phyloP scores from a whole-genome alignment of 2,113 vertebrate genomes.

The Caretta caretta region DNA sequence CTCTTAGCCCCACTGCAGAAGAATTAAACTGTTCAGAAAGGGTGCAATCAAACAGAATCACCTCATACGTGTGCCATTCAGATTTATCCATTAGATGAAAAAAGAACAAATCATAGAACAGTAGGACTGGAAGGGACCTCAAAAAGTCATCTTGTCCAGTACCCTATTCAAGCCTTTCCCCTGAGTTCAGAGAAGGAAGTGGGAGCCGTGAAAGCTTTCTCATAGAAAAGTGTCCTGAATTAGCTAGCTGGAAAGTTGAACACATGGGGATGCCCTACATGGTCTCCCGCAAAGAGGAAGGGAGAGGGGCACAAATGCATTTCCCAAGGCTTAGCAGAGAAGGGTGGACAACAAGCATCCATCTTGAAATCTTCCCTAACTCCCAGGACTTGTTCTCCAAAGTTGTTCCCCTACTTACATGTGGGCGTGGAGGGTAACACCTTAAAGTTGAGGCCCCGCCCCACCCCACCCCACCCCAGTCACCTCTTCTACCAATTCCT shows the following conservation, averaged over 20 bases:
- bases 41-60: not conserved
- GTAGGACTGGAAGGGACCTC: too few relatives aligned
- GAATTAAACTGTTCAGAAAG: not conserved
- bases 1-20: not conserved
- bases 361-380: not conserved
- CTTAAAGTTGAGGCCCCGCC: too few relatives aligned
- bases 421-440: too few relatives aligned
- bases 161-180: not conserved
- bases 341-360: not conserved
- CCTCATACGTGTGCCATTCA: not conserved
- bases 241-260: not conserved
- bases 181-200: not conserved
- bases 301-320: fast-evolving
- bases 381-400: not conserved
- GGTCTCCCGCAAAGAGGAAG: too few relatives aligned
- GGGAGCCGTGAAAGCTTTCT: not conserved
- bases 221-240: not conserved
- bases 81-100: not conserved
- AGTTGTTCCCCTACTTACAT: too few relatives aligned
- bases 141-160: too few relatives aligned
- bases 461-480: too few relatives aligned
- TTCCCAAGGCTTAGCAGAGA: not conserved
- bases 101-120: not conserved
- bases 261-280: too few relatives aligned
- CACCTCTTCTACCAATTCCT: too few relatives aligned